These are phyloP conservation scores for Microchirus variegatus DNA, from an alignment of 2,797 vertebrate species.

Conservation along the genomic window DNA sequence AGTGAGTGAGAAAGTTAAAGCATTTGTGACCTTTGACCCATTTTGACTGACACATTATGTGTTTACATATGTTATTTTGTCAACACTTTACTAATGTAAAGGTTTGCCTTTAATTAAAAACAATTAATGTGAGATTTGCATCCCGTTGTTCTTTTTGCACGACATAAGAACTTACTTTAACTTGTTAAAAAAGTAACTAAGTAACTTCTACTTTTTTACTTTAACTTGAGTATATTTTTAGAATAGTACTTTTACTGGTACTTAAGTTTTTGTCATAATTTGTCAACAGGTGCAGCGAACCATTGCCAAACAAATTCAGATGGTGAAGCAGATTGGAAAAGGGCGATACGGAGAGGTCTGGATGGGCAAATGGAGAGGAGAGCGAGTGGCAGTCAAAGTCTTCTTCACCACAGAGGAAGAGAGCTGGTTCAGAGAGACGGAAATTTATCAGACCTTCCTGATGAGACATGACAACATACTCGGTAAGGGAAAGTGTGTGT, in stretches of 20 bases:
- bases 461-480: slow-evolving; percentile 99
- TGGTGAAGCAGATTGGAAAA: slow-evolving; percentile 98
- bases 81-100: no score
- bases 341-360: slow-evolving; percentile 97
- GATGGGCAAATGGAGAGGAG: slow-evolving; percentile 97
- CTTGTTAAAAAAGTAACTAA: no score
- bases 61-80: no score
- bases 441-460: slow-evolving; percentile 98
- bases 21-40: no score
- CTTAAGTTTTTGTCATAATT: background rate
- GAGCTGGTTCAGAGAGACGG: slow-evolving; percentile 98
- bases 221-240: no score
- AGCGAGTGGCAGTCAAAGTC: slow-evolving; percentile 96
- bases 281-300: slow-evolving; percentile 91
- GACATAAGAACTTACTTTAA: no score
- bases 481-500: slow-evolving; percentile 73
- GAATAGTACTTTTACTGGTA: background rate
- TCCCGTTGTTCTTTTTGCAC: no score
- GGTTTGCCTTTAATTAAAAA: no score
- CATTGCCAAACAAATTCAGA: slow-evolving; percentile 98
- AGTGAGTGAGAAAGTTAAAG: no score
- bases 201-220: no score
- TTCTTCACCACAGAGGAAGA: slow-evolving; percentile 98
- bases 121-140: no score
- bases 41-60: no score